Evolutionary conservation across 23 tunicate genomes (phyloP), one percentile per base, ranked within the genome.

Genomic region (Ascidia mentula): DNA sequence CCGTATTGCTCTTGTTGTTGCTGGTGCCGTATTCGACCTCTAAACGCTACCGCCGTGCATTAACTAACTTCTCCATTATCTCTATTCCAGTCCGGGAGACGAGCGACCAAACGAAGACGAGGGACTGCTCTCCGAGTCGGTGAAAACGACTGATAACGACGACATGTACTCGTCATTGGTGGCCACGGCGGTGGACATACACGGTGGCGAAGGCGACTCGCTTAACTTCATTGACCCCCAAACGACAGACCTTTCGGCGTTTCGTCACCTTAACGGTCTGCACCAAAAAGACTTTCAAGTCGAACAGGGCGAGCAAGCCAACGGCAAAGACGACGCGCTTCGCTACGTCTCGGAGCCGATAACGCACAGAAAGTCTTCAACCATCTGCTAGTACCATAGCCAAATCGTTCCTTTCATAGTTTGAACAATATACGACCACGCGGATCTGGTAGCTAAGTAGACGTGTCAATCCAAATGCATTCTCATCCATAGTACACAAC

Each of bases 391-490:
- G 65, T 3, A 53, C 13, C n/a, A n/a, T n/a, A n/a, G n/a, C n/a
- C n/a, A n/a, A n/a, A n/a, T n/a, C n/a, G n/a, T n/a, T n/a, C n/a
- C n/a, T n/a, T n/a, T n/a, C n/a, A n/a, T n/a, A n/a, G n/a, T n/a
- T n/a, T n/a, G n/a, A n/a, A n/a, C n/a, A n/a, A n/a, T n/a, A n/a
- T n/a, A n/a, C n/a, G n/a, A n/a, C n/a, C n/a, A n/a, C n/a, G n/a
- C n/a, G n/a, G n/a, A n/a, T n/a, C n/a, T n/a, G n/a, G n/a, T n/a
- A n/a, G n/a, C n/a, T n/a, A n/a, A n/a, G n/a, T n/a, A n/a, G n/a
- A n/a, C n/a, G n/a, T n/a, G n/a, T 53, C 65, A 53, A 53, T 53
- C 65, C 65, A 53, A 53, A 53, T 53, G 65, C 13, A 42, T 53
- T 6, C 24, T 53, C 7, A 26, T n/a, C n/a, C n/a, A n/a, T n/a